A percentile compares a stretch with the other conserved stretches of the same genome.
phyloP scores from a whole-genome alignment of 2,797 vertebrate genomes.

The Lutjanus campechanus region DNA sequence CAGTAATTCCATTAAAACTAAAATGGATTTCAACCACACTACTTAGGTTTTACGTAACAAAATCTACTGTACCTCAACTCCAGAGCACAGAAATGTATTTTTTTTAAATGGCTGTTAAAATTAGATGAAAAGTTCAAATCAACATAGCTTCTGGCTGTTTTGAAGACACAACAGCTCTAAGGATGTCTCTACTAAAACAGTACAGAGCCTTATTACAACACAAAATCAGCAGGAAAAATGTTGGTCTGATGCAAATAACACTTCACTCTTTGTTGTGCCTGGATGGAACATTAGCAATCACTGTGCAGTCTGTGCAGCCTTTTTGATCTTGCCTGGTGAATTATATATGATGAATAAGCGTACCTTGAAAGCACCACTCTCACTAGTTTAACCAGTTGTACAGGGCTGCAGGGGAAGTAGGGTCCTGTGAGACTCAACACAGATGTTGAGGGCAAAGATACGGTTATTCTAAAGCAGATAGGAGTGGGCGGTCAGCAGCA shows the following conservation, averaged over 20 bases:
- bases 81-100: neutral
- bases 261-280: neutral
- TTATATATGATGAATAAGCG: slow-evolving; percentile 1
- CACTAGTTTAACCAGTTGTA: slow-evolving; percentile 9
- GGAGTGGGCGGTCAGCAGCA: neutral
- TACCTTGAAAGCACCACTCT: slow-evolving; percentile 10
- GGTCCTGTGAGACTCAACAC: neutral
- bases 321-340: slow-evolving; percentile 6
- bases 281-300: neutral
- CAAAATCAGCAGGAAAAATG: neutral
- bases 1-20: neutral
- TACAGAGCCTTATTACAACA: neutral
- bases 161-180: neutral
- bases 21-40: neutral
- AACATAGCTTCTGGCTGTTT: neutral
- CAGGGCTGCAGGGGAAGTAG: neutral
- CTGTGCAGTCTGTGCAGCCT: neutral
- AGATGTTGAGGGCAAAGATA: neutral
- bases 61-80: neutral
- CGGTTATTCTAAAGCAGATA: neutral
- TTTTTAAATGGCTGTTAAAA: neutral
- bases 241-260: neutral
- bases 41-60: neutral
- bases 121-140: slow-evolving; percentile 8
- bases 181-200: neutral